Percentiles rank a stretch among this genome's conserved stretches.
phyloP scores from a whole-genome alignment of 2,797 vertebrate species.

The Balearica regulorum region DNA sequence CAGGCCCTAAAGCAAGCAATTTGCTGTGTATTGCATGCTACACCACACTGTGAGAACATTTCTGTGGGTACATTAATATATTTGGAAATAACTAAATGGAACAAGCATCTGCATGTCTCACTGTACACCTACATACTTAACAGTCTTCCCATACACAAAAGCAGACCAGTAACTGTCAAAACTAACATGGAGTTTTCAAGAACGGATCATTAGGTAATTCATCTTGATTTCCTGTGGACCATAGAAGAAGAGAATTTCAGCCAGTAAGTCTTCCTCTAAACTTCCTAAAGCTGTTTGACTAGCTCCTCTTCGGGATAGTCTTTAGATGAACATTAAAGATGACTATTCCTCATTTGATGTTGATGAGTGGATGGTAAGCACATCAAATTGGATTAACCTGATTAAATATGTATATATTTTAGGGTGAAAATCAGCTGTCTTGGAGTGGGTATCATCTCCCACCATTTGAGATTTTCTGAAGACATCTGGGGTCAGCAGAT shows the following conservation, averaged over 20 bases:
- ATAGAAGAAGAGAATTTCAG: neutral
- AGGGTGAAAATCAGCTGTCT: neutral
- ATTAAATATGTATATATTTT: neutral
- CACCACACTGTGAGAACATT: neutral
- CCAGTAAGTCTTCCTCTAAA: neutral
- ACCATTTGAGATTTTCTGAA: neutral
- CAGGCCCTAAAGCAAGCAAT: neutral
- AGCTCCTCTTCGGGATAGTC: neutral
- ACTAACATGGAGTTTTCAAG: neutral
- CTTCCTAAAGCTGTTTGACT: neutral
- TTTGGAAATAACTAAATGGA: neutral
- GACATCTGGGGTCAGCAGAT: neutral
- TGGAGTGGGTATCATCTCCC: neutral
- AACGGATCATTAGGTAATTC: neutral
- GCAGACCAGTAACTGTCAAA: neutral
- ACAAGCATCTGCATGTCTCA: neutral
- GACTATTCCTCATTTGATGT: neutral
- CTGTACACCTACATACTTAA: neutral
- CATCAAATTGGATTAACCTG: neutral
- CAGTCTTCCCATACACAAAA: fast-evolving
- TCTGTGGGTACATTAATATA: neutral
- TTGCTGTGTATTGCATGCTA: neutral
- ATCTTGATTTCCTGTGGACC: neutral
- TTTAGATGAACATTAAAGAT: neutral
- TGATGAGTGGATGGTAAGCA: neutral